Conservation (phyloP, 37 sponge, comb jelly and placozoan species). For the Aplysina aerophoba region DNA sequence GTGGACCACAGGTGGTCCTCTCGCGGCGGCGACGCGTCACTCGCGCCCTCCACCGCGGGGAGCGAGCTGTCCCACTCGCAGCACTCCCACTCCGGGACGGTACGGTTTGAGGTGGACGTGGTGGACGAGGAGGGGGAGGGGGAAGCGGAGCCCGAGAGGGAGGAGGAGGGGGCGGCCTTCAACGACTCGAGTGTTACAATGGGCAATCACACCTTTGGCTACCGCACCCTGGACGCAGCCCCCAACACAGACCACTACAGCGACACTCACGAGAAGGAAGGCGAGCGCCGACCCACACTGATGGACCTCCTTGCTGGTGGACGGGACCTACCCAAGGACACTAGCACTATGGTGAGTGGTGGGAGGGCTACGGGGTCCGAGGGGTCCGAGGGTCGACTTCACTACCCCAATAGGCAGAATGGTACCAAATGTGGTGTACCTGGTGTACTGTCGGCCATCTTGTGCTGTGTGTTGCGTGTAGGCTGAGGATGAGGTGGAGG, state of each 20-base stretch:
- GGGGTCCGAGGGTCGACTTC: no score
- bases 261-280: slow-evolving; percentile 2
- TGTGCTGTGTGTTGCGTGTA: neutral
- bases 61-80: neutral
- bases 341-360: no score
- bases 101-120: slow-evolving; percentile 66
- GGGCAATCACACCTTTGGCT: slow-evolving; percentile 46
- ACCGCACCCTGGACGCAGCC: slow-evolving; percentile 76
- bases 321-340: no score
- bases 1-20: no score
- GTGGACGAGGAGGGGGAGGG: slow-evolving; percentile 62
- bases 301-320: slow-evolving; percentile 59
- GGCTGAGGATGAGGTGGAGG: neutral
- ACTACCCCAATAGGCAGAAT: no score
- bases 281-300: slow-evolving; percentile 61
- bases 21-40: neutral
- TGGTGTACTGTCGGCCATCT: neutral
- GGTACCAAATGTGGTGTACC: neutral
- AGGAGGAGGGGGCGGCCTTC: neutral
- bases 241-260: slow-evolving; percentile 78
- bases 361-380: no score
- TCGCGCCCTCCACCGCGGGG: neutral
- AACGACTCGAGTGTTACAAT: neutral
- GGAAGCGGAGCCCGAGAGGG: neutral
- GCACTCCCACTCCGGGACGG: neutral